Conservation (phyloP, 1,140 invertebrate genomes). For the Brachionus angularis region DNA sequence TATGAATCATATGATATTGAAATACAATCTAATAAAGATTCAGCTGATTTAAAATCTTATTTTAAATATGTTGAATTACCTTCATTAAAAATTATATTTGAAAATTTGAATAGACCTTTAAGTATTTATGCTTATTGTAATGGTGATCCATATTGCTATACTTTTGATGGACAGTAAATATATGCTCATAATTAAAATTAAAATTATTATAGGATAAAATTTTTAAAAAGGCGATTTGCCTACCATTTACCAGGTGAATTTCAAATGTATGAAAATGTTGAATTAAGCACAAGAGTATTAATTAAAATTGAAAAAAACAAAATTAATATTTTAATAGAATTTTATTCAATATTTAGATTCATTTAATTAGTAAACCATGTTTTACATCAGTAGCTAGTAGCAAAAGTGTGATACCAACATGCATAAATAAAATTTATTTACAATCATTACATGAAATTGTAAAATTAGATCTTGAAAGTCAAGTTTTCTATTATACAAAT, state of each 20-base stretch:
- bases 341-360: too few species aligned
- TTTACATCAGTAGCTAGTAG: not conserved
- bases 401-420: not conserved
- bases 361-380: not conserved
- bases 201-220: too few species aligned
- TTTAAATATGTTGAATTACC: not conserved
- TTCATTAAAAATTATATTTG: not conserved
- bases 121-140: too few species aligned
- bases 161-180: too few species aligned
- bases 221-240: not conserved
- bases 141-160: too few species aligned
- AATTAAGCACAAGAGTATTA: conserved; percentile 14
- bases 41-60: not conserved
- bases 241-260: conserved; percentile 6
- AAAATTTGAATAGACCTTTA: too few species aligned
- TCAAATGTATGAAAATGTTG: conserved; percentile 19
- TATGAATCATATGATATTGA: not conserved
- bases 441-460: conserved; percentile 14
- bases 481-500: not conserved
- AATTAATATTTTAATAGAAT: too few species aligned
- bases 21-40: not conserved
- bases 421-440: not conserved
- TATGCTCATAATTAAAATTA: too few species aligned
- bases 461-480: not conserved
- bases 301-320: too few species aligned